Conservation (phyloP, 2,888 invertebrate species). For the Lathronympha strigana region DNA sequence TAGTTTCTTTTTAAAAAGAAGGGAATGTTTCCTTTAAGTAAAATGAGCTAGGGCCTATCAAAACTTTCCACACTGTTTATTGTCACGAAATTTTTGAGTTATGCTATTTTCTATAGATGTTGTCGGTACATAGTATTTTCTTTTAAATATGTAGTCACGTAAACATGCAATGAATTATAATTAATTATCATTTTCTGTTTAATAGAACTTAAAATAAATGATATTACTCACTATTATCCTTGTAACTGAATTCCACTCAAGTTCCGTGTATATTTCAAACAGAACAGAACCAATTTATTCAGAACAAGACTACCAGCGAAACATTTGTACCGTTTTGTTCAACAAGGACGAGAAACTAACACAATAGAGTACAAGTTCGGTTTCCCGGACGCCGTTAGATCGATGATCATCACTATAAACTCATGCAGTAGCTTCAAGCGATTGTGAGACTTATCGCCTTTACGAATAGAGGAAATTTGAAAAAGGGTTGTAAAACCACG, state of each 20-base stretch:
- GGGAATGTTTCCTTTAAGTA: too few relatives aligned
- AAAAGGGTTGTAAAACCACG: slow-evolving; percentile 12
- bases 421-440: background rate
- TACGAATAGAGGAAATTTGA: background rate
- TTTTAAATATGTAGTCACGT: too few relatives aligned
- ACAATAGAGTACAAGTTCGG: slow-evolving; percentile 34
- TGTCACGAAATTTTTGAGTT: too few relatives aligned
- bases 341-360: slow-evolving; percentile 34
- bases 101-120: too few relatives aligned
- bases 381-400: slow-evolving; percentile 31
- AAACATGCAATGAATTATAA: too few relatives aligned
- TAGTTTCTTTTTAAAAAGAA: too few relatives aligned
- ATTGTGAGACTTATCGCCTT: slow-evolving; percentile 12
- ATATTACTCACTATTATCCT: background rate
- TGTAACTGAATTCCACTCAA: background rate
- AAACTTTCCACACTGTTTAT: too few relatives aligned
- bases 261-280: slow-evolving; percentile 17
- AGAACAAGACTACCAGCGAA: slow-evolving; percentile 22
- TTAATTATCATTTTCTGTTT: too few relatives aligned
- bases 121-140: too few relatives aligned
- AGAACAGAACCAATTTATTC: slow-evolving; percentile 12
- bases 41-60: too few relatives aligned
- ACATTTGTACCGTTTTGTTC: slow-evolving; percentile 36
- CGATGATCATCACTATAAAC: slow-evolving; percentile 25
- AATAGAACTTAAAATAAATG: too few relatives aligned